These are phyloP conservation scores for Sebastes elongatus DNA, from an alignment of 2,797 vertebrate genomes.

Conservation along the genomic window DNA sequence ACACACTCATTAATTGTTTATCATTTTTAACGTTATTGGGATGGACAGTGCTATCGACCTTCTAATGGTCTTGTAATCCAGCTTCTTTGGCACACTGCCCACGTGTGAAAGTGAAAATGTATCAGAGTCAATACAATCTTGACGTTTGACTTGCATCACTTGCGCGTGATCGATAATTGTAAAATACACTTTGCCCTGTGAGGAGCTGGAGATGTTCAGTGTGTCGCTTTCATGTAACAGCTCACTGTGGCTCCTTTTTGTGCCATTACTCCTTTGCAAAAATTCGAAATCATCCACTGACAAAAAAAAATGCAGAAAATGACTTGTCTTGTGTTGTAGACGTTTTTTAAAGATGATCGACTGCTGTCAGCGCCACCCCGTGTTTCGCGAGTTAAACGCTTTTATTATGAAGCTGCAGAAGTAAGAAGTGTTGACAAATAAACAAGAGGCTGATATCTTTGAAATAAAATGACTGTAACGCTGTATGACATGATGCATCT, in stretches of 20 bases:
- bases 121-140: not conserved
- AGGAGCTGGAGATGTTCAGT: not conserved
- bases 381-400: too few relatives aligned
- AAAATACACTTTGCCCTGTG: not conserved
- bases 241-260: not conserved
- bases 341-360: not conserved
- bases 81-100: constrained; percentile 13
- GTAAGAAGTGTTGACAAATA: not conserved
- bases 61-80: constrained; percentile 35
- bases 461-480: not conserved
- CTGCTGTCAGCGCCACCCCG: not conserved
- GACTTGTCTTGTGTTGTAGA: not conserved
- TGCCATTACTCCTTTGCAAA: not conserved
- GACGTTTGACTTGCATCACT: not conserved
- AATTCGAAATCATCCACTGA: not conserved
- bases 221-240: not conserved
- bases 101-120: not conserved
- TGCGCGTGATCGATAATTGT: not conserved
- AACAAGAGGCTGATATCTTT: not conserved
- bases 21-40: constrained; percentile 55
- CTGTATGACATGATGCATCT: not conserved
- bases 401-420: not conserved
- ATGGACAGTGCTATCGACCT: constrained; percentile 40
- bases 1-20: constrained; percentile 66
- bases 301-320: not conserved